These are phyloP conservation scores for Aurelia aurita DNA, from an alignment of 30 jellyfish, hydroid and myxozoan genomes.

Conservation along the genomic window DNA sequence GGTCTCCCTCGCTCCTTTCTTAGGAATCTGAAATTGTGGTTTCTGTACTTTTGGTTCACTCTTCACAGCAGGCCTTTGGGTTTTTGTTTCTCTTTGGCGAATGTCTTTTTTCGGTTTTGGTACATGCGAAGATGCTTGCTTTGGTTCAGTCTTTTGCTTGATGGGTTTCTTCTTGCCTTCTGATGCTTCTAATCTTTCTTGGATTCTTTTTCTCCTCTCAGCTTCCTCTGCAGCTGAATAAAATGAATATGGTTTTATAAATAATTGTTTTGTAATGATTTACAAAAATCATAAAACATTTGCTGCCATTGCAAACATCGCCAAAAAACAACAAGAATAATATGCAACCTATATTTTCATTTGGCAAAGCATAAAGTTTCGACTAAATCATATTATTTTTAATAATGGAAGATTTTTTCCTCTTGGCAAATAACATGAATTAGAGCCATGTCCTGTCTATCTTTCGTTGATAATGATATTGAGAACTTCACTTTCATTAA, in stretches of 20 bases:
- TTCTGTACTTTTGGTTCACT: not conserved
- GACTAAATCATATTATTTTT: no score
- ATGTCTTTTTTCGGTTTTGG: not conserved
- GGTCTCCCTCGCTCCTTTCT: not conserved
- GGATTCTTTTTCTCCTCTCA: slow-evolving; percentile 70
- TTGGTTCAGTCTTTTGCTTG: not conserved
- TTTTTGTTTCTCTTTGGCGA: not conserved
- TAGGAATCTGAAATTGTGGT: not conserved
- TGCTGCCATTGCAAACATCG: no score
- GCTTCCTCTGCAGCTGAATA: slow-evolving; percentile 78
- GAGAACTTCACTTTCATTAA: no score
- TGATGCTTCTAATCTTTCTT: slow-evolving; percentile 70
- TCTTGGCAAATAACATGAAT: no score
- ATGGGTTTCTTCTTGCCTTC: slow-evolving; percentile 31
- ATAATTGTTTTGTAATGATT: not conserved
- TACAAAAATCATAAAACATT: not conserved
- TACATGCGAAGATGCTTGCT: not conserved
- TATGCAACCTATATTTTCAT: no score
- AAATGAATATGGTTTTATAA: not conserved
- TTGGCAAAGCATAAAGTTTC: no score
- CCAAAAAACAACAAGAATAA: no score
- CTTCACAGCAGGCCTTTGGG: not conserved
- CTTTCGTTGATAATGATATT: no score
- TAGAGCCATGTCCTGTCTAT: no score
- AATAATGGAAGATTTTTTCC: no score